phyloP scores from a whole-genome alignment of 2,797 vertebrate species.

The Ambastaia sidthimunki region DNA sequence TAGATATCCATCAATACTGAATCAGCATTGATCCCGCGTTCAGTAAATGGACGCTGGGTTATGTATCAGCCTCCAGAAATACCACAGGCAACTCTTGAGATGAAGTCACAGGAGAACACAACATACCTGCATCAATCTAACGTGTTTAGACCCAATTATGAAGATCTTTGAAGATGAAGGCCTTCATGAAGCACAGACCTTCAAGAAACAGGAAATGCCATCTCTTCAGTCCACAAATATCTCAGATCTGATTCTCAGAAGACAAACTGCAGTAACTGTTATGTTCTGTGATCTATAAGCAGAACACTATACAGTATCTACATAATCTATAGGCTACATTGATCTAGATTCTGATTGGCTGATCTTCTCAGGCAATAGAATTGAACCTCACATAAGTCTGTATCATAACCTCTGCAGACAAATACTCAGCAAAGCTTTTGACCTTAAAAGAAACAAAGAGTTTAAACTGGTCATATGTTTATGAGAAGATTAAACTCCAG shows the following conservation, averaged over 20 bases:
- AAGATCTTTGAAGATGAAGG: conserved; percentile 4
- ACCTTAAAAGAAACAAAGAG: neutral
- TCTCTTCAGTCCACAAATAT: neutral
- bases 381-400: too few species aligned
- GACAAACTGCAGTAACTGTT: neutral
- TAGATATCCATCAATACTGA: conserved; percentile 72
- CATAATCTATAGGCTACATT: too few species aligned
- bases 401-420: too few species aligned
- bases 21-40: conserved; percentile 72
- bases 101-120: neutral
- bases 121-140: neutral
- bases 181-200: neutral
- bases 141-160: conserved; percentile 28
- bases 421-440: too few species aligned
- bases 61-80: conserved; percentile 55
- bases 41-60: conserved; percentile 58
- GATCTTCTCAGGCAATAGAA: too few species aligned
- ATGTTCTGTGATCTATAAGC: neutral
- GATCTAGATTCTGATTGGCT: too few species aligned
- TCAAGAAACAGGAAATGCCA: neutral
- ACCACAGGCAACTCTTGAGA: conserved; percentile 32
- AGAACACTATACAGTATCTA: neutral
- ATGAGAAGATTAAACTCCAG: neutral
- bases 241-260: neutral
- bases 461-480: neutral